These are phyloP conservation scores for Rhopalosiphum maidis DNA, from an alignment of 1,140 invertebrate species.

Conservation along the genomic window DNA sequence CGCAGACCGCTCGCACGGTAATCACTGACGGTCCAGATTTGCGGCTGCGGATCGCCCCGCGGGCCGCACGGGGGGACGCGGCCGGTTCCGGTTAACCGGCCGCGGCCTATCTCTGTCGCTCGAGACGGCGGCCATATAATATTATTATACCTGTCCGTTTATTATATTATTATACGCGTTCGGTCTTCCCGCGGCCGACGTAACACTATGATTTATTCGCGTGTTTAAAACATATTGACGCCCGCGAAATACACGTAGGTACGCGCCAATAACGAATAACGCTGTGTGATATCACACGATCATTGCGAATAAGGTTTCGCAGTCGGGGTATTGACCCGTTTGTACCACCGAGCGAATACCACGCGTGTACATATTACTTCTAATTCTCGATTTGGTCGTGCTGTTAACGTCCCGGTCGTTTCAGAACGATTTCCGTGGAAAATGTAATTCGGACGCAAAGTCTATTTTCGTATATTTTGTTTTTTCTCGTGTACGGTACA, in stretches of 20 bases:
- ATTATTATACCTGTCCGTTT: too few relatives aligned
- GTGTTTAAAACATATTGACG: neutral
- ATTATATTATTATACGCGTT: neutral
- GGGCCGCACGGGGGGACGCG: neutral
- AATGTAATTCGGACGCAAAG: neutral
- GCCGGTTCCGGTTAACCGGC: neutral
- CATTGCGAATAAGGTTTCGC: neutral
- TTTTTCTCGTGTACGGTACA: neutral
- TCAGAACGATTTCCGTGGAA: neutral
- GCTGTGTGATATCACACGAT: neutral
- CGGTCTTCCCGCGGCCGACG: neutral
- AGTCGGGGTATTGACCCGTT: neutral
- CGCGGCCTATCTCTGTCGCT: neutral
- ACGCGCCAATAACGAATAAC: neutral
- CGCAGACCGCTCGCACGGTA: neutral
- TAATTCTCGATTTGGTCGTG: neutral
- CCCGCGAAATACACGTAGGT: neutral
- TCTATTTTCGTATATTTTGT: neutral
- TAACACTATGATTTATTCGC: neutral
- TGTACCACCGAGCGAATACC: neutral
- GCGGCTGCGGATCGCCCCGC: neutral
- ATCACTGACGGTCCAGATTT: slow-evolving; percentile 21
- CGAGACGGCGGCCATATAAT: neutral
- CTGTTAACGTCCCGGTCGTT: neutral
- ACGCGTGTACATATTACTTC: neutral